Evolutionary conservation across 2,888 invertebrate genomes (phyloP), one percentile per base, ranked within the genome.

Genomic region (Coenonympha glycerion): DNA sequence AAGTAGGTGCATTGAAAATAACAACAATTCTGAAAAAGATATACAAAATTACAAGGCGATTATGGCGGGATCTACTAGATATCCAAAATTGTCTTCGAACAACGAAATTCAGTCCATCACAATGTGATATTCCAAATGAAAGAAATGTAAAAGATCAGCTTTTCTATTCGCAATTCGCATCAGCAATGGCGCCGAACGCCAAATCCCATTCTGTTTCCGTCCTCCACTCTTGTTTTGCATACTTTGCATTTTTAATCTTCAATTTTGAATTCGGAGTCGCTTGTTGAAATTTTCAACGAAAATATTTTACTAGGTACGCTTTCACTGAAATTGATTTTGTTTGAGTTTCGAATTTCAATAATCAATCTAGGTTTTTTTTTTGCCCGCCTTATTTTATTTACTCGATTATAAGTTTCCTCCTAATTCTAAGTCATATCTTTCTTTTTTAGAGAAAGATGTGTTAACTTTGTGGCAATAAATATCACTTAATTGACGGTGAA

Each of bases 161-260:
- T 30, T 30, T 13, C 28, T 18, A 28, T 11, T 41, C 41, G 11
- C 41, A 18, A 30, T n/a, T n/a, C n/a, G n/a, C n/a, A n/a, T n/a
- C n/a, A n/a, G 16, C 18, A 24, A 39, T 24, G 39, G 39, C 5
- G 26, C 46, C 8, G 49, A 22, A 39, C 42, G 36, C 16, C 24
- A 39, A 26, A 41, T 22, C 37, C 33, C 31, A 24, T 26, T 22
- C 8, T 13, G 3, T 21, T 51, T 36, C n/a, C 19, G n/a, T n/a
- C n/a, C n/a, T n/a, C n/a, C n/a, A n/a, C 21, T 33, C 44, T 36
- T 41, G 26, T 26, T 36, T 44, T 24, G 54, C 51, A 49, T 47
- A 53, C 53, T 55, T 55, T 47, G 52, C 47, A 53, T 53, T 55
- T 55, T 55, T 53, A 49, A 49, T 47, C 44, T 53, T 44, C 49